Percentiles rank a stretch among this genome's conserved stretches.
Evolutionary conservation across 2,888 invertebrate genomes (phyloP).

Genomic region (Catocala sponsa): DNA sequence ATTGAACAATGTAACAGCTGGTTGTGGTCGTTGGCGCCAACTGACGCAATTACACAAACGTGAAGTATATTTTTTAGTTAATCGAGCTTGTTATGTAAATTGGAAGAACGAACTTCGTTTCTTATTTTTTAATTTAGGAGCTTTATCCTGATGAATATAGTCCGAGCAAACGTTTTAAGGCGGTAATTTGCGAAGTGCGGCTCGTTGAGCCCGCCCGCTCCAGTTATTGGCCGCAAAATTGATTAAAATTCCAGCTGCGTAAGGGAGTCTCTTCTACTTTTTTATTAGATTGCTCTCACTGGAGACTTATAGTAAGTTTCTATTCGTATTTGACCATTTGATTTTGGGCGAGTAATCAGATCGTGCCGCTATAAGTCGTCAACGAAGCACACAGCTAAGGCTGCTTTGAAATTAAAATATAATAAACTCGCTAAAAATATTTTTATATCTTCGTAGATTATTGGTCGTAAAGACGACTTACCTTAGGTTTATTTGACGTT

Average conservation of each 20-base stretch:
- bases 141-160: conserved; percentile 70
- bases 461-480: too few relatives aligned
- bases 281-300: conserved; percentile 74
- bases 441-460: too few relatives aligned
- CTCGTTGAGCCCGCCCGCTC: conserved; percentile 62
- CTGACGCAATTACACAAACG: conserved; percentile 47
- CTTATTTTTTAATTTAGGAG: conserved; percentile 65
- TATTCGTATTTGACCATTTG: conserved; percentile 57
- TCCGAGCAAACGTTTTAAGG: conserved; percentile 68
- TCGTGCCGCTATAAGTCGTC: conserved; percentile 25
- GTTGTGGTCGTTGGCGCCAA: conserved; percentile 29
- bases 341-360: conserved; percentile 51
- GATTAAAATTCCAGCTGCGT: conserved; percentile 84
- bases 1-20: conserved; percentile 50
- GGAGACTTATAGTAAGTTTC: conserved; percentile 62
- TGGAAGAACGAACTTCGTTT: conserved; percentile 47
- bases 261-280: conserved; percentile 73
- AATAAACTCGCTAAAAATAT: too few relatives aligned
- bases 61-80: conserved; percentile 41
- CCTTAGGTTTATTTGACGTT: too few relatives aligned
- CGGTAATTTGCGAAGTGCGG: conserved; percentile 76
- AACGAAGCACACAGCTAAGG: conserved; percentile 13
- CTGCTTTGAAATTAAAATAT: conserved; percentile 5
- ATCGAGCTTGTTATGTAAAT: conserved; percentile 65
- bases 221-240: conserved; percentile 83